Evolutionary conservation across 2,113 vertebrate species (phyloP).

Genomic region (Pithys albifrons): DNA sequence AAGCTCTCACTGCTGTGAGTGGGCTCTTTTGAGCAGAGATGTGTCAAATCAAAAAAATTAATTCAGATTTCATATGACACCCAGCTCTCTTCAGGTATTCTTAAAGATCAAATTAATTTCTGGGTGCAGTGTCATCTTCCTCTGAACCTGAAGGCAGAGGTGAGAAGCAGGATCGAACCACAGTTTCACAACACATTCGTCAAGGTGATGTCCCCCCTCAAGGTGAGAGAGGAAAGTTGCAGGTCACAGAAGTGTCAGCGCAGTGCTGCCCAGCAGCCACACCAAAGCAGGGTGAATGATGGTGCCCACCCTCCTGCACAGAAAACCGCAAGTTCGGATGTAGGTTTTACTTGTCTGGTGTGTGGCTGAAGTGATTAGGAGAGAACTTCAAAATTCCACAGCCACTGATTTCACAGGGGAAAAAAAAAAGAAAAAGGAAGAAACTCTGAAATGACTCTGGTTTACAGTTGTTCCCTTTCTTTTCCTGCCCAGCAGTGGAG

Average conservation of each 20-base stretch:
- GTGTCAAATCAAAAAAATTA: background rate
- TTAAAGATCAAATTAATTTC: background rate
- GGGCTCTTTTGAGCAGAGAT: background rate
- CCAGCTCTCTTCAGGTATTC: background rate
- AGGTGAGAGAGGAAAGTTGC: rapidly evolving
- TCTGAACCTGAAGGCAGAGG: background rate
- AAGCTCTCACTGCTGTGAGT: background rate
- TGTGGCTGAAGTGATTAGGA: rapidly evolving
- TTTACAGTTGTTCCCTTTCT: background rate
- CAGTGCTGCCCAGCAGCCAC: background rate
- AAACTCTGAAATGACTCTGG: background rate
- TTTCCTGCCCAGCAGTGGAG: background rate
- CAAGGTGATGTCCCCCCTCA: rapidly evolving
- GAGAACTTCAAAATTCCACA: background rate
- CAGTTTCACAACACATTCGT: background rate
- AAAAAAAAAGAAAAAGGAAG: background rate
- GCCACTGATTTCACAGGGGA: background rate
- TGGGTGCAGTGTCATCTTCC: background rate
- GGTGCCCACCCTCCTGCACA: background rate
- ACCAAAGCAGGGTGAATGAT: background rate
- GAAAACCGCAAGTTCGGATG: background rate
- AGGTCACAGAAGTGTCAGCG: background rate
- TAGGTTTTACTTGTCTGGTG: background rate
- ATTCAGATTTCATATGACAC: background rate
- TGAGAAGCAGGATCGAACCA: background rate